Conservation (phyloP, 2,888 invertebrate species). For the Plutella xylostella region DNA sequence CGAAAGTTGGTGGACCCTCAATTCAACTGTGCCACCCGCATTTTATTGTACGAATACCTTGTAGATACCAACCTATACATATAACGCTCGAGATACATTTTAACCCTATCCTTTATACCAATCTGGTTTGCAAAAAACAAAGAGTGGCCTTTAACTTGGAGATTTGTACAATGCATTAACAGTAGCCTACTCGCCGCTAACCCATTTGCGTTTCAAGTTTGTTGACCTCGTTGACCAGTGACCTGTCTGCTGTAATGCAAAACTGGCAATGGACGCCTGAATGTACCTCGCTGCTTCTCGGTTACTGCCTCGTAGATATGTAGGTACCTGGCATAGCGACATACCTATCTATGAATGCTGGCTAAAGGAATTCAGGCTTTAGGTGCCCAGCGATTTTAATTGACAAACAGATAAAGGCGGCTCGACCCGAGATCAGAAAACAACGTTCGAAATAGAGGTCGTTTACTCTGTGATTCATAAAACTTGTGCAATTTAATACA, state of each 20-base stretch:
- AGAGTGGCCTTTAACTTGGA: too few relatives aligned
- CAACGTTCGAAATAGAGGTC: background rate
- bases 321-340: background rate
- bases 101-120: too few relatives aligned
- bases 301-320: background rate
- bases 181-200: background rate
- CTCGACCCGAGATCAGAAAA: background rate
- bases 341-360: too few relatives aligned
- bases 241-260: slow-evolving; percentile 32
- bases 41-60: too few relatives aligned
- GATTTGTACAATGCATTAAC: background rate
- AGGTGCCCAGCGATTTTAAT: too few relatives aligned
- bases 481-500: slow-evolving; percentile 4
- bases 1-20: too few relatives aligned
- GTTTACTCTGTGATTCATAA: slow-evolving; percentile 4
- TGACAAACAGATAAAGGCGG: too few relatives aligned
- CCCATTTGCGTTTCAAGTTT: slow-evolving; percentile 38
- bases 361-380: too few relatives aligned
- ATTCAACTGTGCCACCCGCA: too few relatives aligned
- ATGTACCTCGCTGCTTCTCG: background rate
- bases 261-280: slow-evolving; percentile 10
- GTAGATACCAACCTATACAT: too few relatives aligned
- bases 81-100: too few relatives aligned
- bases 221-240: slow-evolving; percentile 44
- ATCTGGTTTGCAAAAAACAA: too few relatives aligned